Base-by-base conservation (phyloP, 1,140 invertebrate species). In the Temnothorax nylanderi region DNA sequence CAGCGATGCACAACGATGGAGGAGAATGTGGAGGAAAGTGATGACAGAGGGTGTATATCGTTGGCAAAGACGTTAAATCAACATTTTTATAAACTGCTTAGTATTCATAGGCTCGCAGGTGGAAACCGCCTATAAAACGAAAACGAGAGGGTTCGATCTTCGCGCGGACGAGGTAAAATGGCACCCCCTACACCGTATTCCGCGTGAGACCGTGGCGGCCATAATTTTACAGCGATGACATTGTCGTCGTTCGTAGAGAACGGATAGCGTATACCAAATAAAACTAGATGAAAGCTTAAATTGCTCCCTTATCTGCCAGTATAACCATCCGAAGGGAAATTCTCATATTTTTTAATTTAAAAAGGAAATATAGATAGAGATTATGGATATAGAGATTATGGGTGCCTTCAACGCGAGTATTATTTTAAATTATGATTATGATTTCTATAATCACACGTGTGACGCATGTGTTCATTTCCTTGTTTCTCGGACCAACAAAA, bases 71-170 rank as follows among this genome's bases (percentile, higher is more conserved):
- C 88, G 93, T 93, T 95, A 94, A 94, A 95, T 95, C 94, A 94
- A 95, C 94, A 95, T 95, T 95, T 95, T 95, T 95, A 95, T 95
- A 94, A 95, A 94, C 94, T 93, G 92, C 92, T 95, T 93, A 94
- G 94, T 95, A 95, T 95, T 95, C 94, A 95, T 94, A 92, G 93
- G 93, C 92, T 94, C 86, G 90, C 91, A 81, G 81, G 89, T 89
- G 89, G 89, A 69, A 26, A 82, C 78, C 71, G 88, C 85, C 89
- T 91, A 91, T 91, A 92, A 91, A 84, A 90, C 82, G 86, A 85
- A 89, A 91, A 85, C 87, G 87, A 89, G 92, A 86, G 86, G 81
- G 88, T 93, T 93, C 92, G 92, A 93, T 92, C 91, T 80, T 44
- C 21, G 54, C 60, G 80, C 58, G 86, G 26, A 47, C 41, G 78